These are phyloP conservation scores for Ametastegia equiseti DNA, from an alignment of 2,888 invertebrate species.

Conservation along the genomic window DNA sequence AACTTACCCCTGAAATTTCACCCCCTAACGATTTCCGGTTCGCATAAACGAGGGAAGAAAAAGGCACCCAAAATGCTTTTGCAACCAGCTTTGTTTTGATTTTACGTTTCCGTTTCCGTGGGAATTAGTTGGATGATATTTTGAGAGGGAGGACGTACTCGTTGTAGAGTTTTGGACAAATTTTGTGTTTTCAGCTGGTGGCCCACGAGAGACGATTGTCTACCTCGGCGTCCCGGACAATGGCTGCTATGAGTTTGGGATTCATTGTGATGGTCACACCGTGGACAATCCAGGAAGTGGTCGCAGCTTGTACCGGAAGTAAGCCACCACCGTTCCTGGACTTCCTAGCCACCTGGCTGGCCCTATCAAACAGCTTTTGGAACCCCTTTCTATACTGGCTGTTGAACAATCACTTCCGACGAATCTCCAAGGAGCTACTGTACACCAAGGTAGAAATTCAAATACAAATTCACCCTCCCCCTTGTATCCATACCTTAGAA, in stretches of 20 bases:
- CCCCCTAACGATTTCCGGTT: background rate
- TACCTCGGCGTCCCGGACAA: conserved; percentile 89
- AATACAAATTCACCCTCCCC: background rate
- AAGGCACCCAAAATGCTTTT: background rate
- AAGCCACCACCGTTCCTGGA: conserved; percentile 90
- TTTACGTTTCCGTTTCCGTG: no score
- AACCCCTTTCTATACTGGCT: conserved; percentile 94
- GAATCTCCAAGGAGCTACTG: conserved; percentile 87
- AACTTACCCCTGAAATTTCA: background rate
- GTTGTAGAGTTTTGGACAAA: no score
- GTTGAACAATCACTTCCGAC: conserved; percentile 90
- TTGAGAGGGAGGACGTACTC: no score
- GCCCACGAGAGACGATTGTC: conserved; percentile 85
- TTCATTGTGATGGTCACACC: conserved; percentile 95
- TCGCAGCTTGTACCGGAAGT: conserved; percentile 92
- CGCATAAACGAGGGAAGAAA: background rate
- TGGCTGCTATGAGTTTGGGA: conserved; percentile 94
- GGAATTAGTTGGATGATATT: no score
- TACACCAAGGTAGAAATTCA: conserved; percentile 83
- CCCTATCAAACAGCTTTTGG: conserved; percentile 93
- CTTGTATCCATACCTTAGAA: background rate
- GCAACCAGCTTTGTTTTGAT: no score
- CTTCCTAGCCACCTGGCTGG: conserved; percentile 91
- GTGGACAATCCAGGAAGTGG: conserved; percentile 94
- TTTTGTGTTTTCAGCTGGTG: conserved; percentile 75